Conservation (phyloP, 2,113 vertebrate genomes). For the Anguilla rostrata region DNA sequence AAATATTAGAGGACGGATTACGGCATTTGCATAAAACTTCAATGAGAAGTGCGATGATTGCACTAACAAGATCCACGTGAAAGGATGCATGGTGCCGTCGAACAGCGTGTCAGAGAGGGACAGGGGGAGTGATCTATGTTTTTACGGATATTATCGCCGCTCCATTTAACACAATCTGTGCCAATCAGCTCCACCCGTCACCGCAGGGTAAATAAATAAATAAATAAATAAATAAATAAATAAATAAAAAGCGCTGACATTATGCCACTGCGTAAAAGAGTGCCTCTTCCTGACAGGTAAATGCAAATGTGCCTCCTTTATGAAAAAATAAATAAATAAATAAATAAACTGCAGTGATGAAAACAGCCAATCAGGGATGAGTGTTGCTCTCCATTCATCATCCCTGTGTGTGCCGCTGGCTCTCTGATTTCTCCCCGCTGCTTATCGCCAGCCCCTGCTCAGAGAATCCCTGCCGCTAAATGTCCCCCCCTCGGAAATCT, state of each 20-base stretch:
- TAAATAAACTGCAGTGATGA: not conserved
- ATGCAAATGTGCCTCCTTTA: constrained; percentile 2
- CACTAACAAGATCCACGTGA: constrained; percentile 71
- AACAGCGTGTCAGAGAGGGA: constrained; percentile 74
- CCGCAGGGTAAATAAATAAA: not conserved
- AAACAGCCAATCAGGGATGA: constrained; percentile 12
- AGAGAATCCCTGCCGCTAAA: not conserved
- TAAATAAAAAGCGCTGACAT: not conserved
- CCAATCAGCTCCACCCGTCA: constrained; percentile 53
- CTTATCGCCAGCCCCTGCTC: constrained; percentile 16
- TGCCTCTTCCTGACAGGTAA: not conserved
- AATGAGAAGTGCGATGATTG: constrained; percentile 68
- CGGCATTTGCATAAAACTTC: constrained; percentile 70
- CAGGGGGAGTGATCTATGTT: constrained; percentile 72
- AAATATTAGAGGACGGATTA: constrained; percentile 69
- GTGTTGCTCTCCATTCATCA: constrained; percentile 14
- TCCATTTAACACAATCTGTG: constrained; percentile 74
- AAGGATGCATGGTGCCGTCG: constrained; percentile 69
- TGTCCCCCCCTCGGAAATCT: constrained; percentile 2
- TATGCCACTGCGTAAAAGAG: not conserved
- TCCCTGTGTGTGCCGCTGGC: not conserved
- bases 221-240: not conserved
- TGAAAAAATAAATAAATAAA: not conserved
- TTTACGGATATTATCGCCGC: constrained; percentile 72
- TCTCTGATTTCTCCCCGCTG: constrained; percentile 1